Evolutionary conservation across 2,888 invertebrate species (phyloP).

Genomic region (Acleris sparsana): DNA sequence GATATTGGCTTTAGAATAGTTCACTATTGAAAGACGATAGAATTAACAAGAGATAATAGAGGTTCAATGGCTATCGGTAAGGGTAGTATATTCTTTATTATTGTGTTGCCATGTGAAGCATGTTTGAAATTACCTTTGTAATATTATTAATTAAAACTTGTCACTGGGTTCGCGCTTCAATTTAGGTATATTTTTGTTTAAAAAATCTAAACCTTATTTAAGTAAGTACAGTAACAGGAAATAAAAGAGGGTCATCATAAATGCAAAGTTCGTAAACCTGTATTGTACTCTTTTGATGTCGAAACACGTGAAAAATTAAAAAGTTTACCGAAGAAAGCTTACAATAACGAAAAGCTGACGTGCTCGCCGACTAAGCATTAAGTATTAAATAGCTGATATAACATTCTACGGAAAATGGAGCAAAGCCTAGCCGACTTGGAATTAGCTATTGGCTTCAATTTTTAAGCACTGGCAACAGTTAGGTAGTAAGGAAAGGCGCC

Average conservation of each 20-base stretch:
- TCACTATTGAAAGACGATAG: no score
- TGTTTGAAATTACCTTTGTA: no score
- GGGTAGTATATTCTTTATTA: no score
- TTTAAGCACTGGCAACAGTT: constrained; percentile 1
- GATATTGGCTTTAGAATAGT: no score
- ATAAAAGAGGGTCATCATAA: constrained; percentile 10
- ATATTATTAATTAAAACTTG: no score
- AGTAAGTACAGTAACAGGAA: neutral
- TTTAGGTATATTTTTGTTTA: no score
- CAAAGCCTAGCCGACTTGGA: constrained; percentile 18
- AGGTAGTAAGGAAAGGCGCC: neutral
- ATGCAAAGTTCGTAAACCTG: constrained; percentile 25
- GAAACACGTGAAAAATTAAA: constrained; percentile 32
- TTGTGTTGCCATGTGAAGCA: no score
- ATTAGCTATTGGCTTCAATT: constrained; percentile 27
- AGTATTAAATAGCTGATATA: constrained; percentile 24
- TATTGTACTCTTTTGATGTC: constrained; percentile 28
- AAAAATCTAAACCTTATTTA: no score
- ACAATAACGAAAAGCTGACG: constrained; percentile 26
- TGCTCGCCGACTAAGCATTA: constrained; percentile 26
- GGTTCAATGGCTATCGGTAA: no score
- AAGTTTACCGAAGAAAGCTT: constrained; percentile 33
- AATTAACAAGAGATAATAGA: no score
- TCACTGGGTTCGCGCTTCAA: no score
- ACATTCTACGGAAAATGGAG: constrained; percentile 26